These are phyloP conservation scores for Rhinogobio ventralis DNA, from an alignment of 2,797 vertebrate genomes.

Conservation along the genomic window DNA sequence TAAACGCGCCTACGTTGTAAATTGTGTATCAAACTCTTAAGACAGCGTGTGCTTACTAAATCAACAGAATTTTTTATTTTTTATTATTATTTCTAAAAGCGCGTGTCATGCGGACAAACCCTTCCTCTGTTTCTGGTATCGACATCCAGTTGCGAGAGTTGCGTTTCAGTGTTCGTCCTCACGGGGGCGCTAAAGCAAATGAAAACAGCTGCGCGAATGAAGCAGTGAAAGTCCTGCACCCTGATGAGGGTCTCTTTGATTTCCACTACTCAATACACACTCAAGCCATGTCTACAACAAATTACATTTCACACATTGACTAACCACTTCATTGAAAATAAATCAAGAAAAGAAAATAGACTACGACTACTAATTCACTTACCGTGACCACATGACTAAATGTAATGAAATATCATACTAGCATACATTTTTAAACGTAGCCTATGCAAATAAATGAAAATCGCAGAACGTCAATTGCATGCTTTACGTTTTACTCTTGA, in stretches of 20 bases:
- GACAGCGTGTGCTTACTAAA: neutral
- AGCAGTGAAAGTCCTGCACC: neutral
- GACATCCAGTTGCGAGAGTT: neutral
- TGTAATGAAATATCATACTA: neutral
- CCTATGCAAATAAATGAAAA: neutral
- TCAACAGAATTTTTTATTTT: neutral
- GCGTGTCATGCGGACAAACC: neutral
- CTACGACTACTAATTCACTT: neutral
- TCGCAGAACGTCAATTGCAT: neutral
- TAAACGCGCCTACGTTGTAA: neutral
- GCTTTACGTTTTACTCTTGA: neutral
- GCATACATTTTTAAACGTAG: neutral
- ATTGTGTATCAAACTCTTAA: neutral
- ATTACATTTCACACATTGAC: neutral
- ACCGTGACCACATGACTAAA: neutral
- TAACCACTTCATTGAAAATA: neutral
- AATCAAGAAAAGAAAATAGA: neutral
- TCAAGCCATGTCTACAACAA: constrained; percentile 4
- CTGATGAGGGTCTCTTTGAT: constrained; percentile 32
- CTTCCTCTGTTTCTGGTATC: neutral
- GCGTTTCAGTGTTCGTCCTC: constrained; percentile 58
- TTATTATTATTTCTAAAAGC: neutral
- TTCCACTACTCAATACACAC: constrained; percentile 13
- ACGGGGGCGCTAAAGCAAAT: constrained; percentile 73
- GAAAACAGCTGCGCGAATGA: constrained; percentile 38